phyloP scores from a whole-genome alignment of 2,113 vertebrate species.

The Calonectris borealis region DNA sequence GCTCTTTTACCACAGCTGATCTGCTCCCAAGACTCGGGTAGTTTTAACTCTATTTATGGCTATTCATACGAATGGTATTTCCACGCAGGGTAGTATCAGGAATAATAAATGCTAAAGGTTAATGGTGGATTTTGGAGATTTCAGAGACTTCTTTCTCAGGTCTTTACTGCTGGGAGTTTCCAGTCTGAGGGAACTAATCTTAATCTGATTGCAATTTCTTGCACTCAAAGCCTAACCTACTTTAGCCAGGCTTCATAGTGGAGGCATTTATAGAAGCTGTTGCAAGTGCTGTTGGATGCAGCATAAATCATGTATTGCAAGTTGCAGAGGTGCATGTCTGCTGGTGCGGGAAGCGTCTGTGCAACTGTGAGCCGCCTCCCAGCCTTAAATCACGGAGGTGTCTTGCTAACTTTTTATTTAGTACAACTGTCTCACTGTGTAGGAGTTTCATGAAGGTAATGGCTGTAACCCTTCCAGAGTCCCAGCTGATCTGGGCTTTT shows the following conservation, averaged over 20 bases:
- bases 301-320: background rate
- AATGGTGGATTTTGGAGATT: background rate
- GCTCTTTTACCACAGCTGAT: background rate
- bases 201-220: background rate
- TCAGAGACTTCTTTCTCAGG: background rate
- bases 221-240: background rate
- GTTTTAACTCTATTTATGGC: background rate
- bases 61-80: background rate
- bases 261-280: background rate
- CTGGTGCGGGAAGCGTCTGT: background rate
- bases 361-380: fast-evolving
- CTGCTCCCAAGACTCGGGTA: background rate
- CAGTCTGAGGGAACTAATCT: background rate
- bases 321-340: background rate
- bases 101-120: background rate
- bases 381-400: no score
- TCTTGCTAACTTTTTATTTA: background rate
- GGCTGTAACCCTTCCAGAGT: background rate
- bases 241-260: background rate
- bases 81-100: background rate
- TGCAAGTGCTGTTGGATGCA: background rate
- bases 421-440: background rate
- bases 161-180: background rate
- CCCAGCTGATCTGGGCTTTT: background rate
- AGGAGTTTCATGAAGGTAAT: background rate